Evolutionary conservation across 2,797 vertebrate genomes (phyloP).

Genomic region (Somateria mollissima): DNA sequence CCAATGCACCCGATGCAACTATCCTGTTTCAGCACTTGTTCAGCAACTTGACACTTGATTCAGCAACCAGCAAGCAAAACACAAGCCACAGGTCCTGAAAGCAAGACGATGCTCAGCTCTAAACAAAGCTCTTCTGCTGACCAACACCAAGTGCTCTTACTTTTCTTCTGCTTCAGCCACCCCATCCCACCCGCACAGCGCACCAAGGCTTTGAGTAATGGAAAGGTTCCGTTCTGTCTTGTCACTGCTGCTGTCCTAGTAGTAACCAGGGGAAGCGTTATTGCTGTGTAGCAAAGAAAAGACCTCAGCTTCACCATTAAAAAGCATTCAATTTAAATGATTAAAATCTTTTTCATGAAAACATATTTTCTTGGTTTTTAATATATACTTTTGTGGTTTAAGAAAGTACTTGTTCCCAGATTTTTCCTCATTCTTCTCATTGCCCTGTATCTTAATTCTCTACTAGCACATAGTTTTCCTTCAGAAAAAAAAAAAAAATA

Average conservation of each 20-base stretch:
- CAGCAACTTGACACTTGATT: not conserved
- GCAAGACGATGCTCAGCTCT: not conserved
- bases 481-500: not conserved
- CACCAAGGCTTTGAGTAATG: not conserved
- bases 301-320: not conserved
- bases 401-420: not conserved
- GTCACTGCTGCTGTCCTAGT: not conserved
- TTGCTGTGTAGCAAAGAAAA: not conserved
- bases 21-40: not conserved
- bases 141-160: not conserved
- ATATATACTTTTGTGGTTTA: not conserved
- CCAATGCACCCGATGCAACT: not conserved
- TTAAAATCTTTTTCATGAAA: not conserved
- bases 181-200: not conserved
- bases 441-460: not conserved
- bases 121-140: not conserved
- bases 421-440: not conserved
- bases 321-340: not conserved
- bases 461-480: not conserved
- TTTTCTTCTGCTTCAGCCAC: not conserved
- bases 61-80: not conserved
- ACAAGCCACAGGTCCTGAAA: fast-evolving
- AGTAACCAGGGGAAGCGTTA: not conserved
- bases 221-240: not conserved
- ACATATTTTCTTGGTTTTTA: not conserved